A percentile compares a stretch with the other conserved stretches of the same genome.
phyloP scores from a whole-genome alignment of 1,140 invertebrate genomes.

The Plutomurus gul region DNA sequence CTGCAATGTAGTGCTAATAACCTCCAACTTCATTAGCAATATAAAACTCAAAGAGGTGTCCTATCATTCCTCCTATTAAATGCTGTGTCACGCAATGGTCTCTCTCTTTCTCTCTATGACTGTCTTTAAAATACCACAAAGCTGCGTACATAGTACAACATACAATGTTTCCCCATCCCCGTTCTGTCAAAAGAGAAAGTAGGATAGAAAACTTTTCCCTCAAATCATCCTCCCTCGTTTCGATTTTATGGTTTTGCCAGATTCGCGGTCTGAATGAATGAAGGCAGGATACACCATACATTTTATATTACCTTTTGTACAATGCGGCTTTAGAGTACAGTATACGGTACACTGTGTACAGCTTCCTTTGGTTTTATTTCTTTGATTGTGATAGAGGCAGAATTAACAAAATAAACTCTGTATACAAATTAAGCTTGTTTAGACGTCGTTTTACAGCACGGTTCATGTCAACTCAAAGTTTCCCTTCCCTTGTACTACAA shows the following conservation, averaged over 20 bases:
- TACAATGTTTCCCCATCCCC: background rate
- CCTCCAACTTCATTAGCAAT: slow-evolving; percentile 16
- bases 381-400: too few relatives aligned
- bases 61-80: too few relatives aligned
- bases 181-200: slow-evolving; percentile 19
- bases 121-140: background rate
- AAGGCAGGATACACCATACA: too few relatives aligned
- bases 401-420: too few relatives aligned
- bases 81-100: background rate
- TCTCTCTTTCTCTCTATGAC: background rate
- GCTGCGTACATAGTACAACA: background rate
- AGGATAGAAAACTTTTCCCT: slow-evolving; percentile 11
- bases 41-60: background rate
- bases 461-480: too few relatives aligned
- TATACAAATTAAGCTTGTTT: too few relatives aligned
- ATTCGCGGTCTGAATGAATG: background rate
- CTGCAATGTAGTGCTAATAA: slow-evolving; percentile 13
- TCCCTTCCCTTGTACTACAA: too few relatives aligned
- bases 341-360: too few relatives aligned
- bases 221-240: slow-evolving; percentile 26
- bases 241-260: slow-evolving; percentile 29
- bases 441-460: too few relatives aligned
- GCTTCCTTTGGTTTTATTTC: too few relatives aligned
- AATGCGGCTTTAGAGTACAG: too few relatives aligned
- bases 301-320: too few relatives aligned